Base-by-base conservation (phyloP, 2,113 vertebrate species). In the Trinectes maculatus region DNA sequence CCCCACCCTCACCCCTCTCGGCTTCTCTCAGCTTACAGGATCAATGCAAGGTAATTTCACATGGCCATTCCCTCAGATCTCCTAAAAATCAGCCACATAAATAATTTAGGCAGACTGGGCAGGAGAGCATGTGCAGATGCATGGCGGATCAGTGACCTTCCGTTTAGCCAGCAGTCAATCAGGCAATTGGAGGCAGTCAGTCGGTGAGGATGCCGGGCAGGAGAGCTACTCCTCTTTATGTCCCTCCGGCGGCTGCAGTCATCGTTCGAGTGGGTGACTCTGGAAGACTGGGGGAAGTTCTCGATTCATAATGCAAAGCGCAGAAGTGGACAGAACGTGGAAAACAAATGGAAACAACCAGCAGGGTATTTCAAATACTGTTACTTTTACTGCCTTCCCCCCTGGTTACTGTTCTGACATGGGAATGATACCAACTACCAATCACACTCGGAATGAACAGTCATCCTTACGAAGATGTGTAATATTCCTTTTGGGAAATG, bases 41-140 rank as follows among this genome's bases (percentile, higher is more conserved):
- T 90, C 89, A 85, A 88, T 86, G 82, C 56, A 10, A 80, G 76
- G 85, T 87, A 68, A 89, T 87, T 89, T 89, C 85, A 83, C 73
- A 56, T 74, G 80, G 67, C 74, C 72, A 40, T 74, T 70, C 77
- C 66, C 85, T 84, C 67, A 80, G 83, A 85, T 87, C 88, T 78
- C 76, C 84, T 62, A 72, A 90, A 89, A 87, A 87, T 85, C 58
- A 44, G 67, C 71, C 28, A 11, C 53, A 83, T 91, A 67, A 90
- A 91, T 88, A 74, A 90, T 90, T 91, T 84, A 92, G 72, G 36
- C 43, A 22, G 44, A 49, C 51, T 66, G 71, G 47, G 71, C 77
- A 84, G 76, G 64, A 71, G 28, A 76, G 82, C 82, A 72, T 58
- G 55, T 67, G 55, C 71, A 71, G 80, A 82, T 54, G 63, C 71